A percentile compares a stretch with the other conserved stretches of the same genome.
Evolutionary conservation across 2,888 invertebrate species (phyloP).

Genomic region (Aporophyla nigra): DNA sequence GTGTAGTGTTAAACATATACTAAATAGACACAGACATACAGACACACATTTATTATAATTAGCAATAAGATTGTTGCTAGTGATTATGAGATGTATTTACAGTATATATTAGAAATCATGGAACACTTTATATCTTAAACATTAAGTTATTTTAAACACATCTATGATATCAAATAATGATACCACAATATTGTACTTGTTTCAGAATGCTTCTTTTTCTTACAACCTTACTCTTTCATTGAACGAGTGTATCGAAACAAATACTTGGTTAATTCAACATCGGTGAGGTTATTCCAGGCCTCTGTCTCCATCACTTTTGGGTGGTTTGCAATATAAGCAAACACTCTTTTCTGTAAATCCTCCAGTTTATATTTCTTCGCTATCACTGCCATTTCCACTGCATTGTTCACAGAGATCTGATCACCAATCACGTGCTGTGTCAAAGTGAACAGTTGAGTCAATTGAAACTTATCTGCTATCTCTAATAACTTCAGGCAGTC

Average conservation of each 20-base stretch:
- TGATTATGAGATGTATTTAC: constrained; percentile 1
- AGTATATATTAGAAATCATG: constrained; percentile 4
- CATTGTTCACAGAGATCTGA: constrained; percentile 80
- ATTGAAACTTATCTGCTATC: constrained; percentile 77
- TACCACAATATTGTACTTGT: constrained; percentile 45
- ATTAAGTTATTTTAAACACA: constrained; percentile 5
- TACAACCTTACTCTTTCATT: constrained; percentile 47
- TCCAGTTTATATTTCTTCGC: constrained; percentile 80
- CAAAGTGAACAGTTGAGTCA: constrained; percentile 75
- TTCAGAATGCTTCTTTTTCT: constrained; percentile 35
- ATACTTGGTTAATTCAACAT: constrained; percentile 81
- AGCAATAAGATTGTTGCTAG: background rate
- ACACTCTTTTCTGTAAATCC: constrained; percentile 74
- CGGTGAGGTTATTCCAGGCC: constrained; percentile 80
- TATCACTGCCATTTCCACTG: constrained; percentile 78
- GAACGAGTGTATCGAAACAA: constrained; percentile 71
- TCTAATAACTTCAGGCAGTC: constrained; percentile 77
- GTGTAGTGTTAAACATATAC: background rate
- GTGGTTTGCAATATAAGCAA: constrained; percentile 79
- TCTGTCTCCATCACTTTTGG: constrained; percentile 78
- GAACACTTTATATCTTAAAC: background rate
- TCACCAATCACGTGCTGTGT: constrained; percentile 74
- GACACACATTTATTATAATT: constrained; percentile 6
- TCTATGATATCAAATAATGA: constrained; percentile 17
- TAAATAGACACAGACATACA: constrained; percentile 2